Conservation (phyloP, 2,888 invertebrate species). For the Dicyrtomina minuta region DNA sequence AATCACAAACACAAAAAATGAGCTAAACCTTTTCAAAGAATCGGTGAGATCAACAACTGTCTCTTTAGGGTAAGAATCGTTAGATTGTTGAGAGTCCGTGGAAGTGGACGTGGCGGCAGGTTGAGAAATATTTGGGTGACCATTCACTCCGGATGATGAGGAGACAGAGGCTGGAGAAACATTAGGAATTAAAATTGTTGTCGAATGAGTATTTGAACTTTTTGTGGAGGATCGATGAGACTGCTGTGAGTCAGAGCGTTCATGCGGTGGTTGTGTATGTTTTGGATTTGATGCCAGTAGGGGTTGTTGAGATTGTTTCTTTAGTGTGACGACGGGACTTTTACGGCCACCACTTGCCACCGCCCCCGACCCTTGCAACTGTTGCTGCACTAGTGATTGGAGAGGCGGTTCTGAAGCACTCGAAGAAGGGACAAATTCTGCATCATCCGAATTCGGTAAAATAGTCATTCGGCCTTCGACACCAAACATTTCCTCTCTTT, state of each 20-base stretch:
- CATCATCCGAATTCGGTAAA: slow-evolving; percentile 38
- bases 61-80: slow-evolving; percentile 30
- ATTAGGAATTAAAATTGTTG: not conserved
- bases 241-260: not conserved
- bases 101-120: slow-evolving; percentile 5
- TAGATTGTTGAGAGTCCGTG: too few relatives aligned
- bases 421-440: slow-evolving; percentile 11
- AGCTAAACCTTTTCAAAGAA: slow-evolving; percentile 48
- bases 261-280: not conserved
- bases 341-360: too few relatives aligned
- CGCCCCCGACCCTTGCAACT: not conserved
- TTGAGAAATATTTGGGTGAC: not conserved
- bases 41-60: slow-evolving; percentile 47
- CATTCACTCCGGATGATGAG: not conserved
- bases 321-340: slow-evolving; percentile 6
- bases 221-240: not conserved
- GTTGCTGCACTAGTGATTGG: slow-evolving; percentile 16
- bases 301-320: not conserved
- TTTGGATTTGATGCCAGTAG: too few relatives aligned
- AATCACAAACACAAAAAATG: slow-evolving; percentile 31
- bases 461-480: slow-evolving; percentile 51
- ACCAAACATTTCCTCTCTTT: slow-evolving; percentile 51
- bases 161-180: not conserved
- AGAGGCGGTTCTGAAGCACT: slow-evolving; percentile 11
- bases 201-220: not conserved